Evolutionary conservation across 2,888 invertebrate species (phyloP), one percentile per base, ranked within the genome.

Genomic region (Noctua pronuba): DNA sequence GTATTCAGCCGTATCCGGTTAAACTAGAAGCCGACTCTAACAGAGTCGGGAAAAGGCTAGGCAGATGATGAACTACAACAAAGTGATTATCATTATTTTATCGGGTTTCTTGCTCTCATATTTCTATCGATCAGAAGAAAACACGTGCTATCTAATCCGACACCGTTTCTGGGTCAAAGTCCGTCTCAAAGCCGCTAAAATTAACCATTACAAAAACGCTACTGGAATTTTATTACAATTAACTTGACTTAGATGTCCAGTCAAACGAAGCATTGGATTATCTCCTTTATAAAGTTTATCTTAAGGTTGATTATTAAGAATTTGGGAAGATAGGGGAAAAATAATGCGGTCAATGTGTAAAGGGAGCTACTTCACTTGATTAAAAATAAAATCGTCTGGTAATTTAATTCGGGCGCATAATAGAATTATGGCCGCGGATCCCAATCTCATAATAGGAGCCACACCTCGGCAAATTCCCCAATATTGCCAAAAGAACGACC

Each of bases 381-480:
- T 94, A 94, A 95, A 94, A 93, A 92, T 92, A 90, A 92, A 93
- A 93, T 92, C 88, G 90, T 86, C 83, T 85, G 86, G 89, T 92
- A 94, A 94, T 94, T 94, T 93, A 92, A 93, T 94, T 92, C 85
- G 82, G 85, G 81, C 70, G 71, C 86, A 88, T 92, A 91, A 94
- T 92, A 92, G 91, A 93, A 94, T 93, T 94, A 92, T 82, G 88
- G 90, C 88, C 92, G 91, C 89, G 92, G 89, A 86, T 89, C 81
- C 85, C 90, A 92, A 90, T 91, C 90, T 92, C 92, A 91, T 89
- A 91, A 90, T 86, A 83, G 83, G 74, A 79, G 92, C 94, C 95
- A 92, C 95, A 94, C 95, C 95, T 95, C 90, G 93, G 92, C 89
- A 93, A 94, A 93, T 93, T 93, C 92, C 92, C 93, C 93, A 94